phyloP scores from a whole-genome alignment of 53 echinoderm and acorn worm genomes.

The Echinometra lucunter region DNA sequence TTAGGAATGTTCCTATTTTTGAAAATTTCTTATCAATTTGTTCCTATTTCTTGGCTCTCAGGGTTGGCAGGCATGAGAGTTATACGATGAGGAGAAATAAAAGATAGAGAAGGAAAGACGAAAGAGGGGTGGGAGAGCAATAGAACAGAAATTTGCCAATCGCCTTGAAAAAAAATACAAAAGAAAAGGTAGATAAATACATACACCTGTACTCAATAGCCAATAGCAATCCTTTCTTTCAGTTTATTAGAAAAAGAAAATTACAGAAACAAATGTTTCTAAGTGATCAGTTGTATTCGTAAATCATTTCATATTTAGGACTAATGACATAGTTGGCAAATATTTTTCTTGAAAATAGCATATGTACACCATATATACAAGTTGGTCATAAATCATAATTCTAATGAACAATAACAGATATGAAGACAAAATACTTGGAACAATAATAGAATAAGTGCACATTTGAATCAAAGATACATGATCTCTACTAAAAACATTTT shows the following conservation, averaged over 20 bases:
- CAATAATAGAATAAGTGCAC: too few relatives aligned
- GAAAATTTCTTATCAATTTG: too few relatives aligned
- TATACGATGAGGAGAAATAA: too few relatives aligned
- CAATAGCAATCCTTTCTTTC: too few relatives aligned
- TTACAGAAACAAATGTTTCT: not conserved
- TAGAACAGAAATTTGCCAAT: too few relatives aligned
- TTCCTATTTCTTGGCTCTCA: too few relatives aligned
- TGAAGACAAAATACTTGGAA: not conserved
- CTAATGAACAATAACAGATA: not conserved
- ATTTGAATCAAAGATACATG: not conserved
- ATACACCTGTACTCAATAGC: not conserved
- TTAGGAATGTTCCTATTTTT: too few relatives aligned
- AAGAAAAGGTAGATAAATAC: not conserved
- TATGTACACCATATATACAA: constrained; percentile 43
- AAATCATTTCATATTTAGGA: not conserved
- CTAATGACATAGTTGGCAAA: not conserved
- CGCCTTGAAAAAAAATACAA: not conserved
- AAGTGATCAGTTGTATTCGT: not conserved
- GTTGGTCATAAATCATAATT: constrained; percentile 26
- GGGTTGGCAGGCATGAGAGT: too few relatives aligned
- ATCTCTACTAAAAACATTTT: not conserved
- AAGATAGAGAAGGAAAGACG: too few relatives aligned
- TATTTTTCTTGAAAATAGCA: constrained; percentile 20
- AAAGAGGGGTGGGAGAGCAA: too few relatives aligned
- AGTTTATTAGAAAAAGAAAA: not conserved